phyloP scores from a whole-genome alignment of 2,888 invertebrate genomes.

The Willowsia nigromaculata region DNA sequence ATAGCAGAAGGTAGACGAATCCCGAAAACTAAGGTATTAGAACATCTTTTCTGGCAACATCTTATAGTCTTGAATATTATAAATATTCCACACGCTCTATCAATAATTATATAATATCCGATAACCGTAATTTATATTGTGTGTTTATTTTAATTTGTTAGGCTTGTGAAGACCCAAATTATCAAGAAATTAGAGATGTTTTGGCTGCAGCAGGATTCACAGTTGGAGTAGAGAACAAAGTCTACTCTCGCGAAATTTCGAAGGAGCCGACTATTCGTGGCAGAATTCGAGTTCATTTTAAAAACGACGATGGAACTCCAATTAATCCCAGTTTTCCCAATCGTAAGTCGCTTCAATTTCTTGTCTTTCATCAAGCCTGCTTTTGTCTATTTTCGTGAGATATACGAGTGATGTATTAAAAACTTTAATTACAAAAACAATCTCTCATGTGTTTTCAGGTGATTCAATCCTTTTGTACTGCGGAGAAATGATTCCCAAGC shows the following conservation, averaged over 20 bases:
- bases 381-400: neutral
- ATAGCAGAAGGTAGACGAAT: slow-evolving; percentile 93
- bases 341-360: slow-evolving; percentile 80
- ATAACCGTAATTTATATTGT: neutral
- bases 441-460: slow-evolving; percentile 82
- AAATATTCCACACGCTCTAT: too few species aligned
- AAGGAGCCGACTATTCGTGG: slow-evolving; percentile 93
- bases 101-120: slow-evolving; percentile 78
- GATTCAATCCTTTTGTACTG: slow-evolving; percentile 89
- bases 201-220: slow-evolving; percentile 90
- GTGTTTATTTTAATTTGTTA: slow-evolving; percentile 78
- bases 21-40: slow-evolving; percentile 88
- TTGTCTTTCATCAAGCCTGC: neutral
- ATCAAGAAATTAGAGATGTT: slow-evolving; percentile 96
- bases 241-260: slow-evolving; percentile 94
- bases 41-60: too few species aligned
- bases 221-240: slow-evolving; percentile 94
- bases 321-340: slow-evolving; percentile 87
- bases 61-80: too few species aligned
- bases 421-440: too few species aligned
- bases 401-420: too few species aligned
- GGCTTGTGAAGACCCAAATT: slow-evolving; percentile 97
- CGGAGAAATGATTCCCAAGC: slow-evolving; percentile 92
- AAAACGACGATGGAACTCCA: slow-evolving; percentile 92
- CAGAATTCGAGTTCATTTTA: slow-evolving; percentile 94